Conservation (phyloP, 1,140 invertebrate genomes). For the Bombus pascuorum region DNA sequence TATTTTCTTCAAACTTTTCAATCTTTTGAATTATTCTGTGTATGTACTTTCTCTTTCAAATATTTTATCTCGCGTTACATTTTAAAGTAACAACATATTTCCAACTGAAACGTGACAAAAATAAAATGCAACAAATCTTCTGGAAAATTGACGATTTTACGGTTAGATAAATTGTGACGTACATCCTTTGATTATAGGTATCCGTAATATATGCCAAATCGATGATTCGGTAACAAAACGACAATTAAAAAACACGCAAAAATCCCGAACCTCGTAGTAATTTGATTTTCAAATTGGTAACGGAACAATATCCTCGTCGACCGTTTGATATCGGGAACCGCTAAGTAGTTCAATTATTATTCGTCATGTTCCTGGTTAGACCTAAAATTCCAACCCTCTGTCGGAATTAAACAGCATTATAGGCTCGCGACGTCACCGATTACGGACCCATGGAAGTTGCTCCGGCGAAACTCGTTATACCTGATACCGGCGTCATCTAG, state of each 20-base stretch:
- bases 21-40: neutral
- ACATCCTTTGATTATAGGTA: no score
- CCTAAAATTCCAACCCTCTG: neutral
- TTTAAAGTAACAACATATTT: neutral
- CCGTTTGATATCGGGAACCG: neutral
- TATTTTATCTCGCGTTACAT: neutral
- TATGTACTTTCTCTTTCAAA: neutral
- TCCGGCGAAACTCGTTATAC: constrained; percentile 38
- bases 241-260: neutral
- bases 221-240: neutral
- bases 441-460: neutral
- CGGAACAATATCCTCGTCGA: neutral
- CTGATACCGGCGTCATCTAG: constrained; percentile 30
- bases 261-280: neutral
- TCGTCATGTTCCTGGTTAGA: neutral
- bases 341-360: neutral
- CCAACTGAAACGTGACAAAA: neutral
- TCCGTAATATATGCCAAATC: neutral
- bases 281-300: neutral
- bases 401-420: constrained; percentile 6
- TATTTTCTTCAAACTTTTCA: neutral
- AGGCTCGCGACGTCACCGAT: constrained; percentile 17
- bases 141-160: neutral
- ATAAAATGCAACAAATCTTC: neutral
- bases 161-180: no score